Percentiles rank a stretch among this genome's conserved stretches.
phyloP scores from a whole-genome alignment of 2,888 invertebrate genomes.

The Anthrax anthrax region DNA sequence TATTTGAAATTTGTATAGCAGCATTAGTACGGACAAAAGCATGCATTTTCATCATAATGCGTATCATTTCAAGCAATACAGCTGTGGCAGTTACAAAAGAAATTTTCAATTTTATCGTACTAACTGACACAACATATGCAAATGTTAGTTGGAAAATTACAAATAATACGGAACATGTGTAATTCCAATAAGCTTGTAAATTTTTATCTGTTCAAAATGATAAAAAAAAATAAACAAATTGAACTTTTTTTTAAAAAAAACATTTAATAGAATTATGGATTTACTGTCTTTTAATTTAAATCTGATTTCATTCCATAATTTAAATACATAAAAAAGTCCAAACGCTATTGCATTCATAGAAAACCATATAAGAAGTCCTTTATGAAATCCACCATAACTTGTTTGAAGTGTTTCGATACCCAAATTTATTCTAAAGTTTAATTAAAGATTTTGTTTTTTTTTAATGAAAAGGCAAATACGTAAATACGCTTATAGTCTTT shows the following conservation, averaged over 20 bases:
- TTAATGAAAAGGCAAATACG: not conserved
- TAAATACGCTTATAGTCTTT: no score
- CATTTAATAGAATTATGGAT: conserved; percentile 7
- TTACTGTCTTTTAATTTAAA: conserved; percentile 18
- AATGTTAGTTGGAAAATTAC: conserved; percentile 23
- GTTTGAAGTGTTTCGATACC: conserved; percentile 43
- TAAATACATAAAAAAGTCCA: conserved; percentile 33
- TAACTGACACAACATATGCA: conserved; percentile 20
- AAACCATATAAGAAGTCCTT: conserved; percentile 42
- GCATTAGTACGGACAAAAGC: conserved; percentile 63
- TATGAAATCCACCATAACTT: conserved; percentile 46
- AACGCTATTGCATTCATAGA: conserved; percentile 36
- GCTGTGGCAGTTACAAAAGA: conserved; percentile 25
- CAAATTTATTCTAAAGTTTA: conserved; percentile 35
- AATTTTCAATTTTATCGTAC: conserved; percentile 22
- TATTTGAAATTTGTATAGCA: conserved; percentile 40
- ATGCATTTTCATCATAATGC: conserved; percentile 78
- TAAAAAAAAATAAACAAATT: not conserved
- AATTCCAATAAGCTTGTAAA: conserved; percentile 23
- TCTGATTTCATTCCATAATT: conserved; percentile 36
- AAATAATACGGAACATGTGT: conserved; percentile 22
- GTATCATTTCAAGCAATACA: conserved; percentile 39
- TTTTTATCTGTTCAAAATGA: conserved; percentile 14
- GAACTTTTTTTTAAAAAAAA: not conserved
- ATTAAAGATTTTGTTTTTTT: not conserved